Evolutionary conservation across 2,797 vertebrate species (phyloP), one percentile per base, ranked within the genome.

Genomic region (Aplochiton taeniatus): DNA sequence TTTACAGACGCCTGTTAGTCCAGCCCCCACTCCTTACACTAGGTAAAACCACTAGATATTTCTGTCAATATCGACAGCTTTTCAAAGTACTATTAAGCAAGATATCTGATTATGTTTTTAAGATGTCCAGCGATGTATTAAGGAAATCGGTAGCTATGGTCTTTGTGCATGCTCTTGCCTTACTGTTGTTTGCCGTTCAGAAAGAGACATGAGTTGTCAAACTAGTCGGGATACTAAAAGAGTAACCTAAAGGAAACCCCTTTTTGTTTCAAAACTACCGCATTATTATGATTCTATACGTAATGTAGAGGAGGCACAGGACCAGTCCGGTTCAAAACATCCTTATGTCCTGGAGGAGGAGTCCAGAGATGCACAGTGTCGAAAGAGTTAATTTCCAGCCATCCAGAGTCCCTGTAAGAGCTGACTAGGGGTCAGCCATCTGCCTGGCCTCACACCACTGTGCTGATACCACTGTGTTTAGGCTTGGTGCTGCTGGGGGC

Each of bases 381-480:
- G 1, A 18, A 54, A 14, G 42, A 43, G 19, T 42, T 14, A 46
- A 52, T 45, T 54, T 8, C 42, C 14, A 11, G 47, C 61, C 48
- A 45, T 13, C n/a, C 44, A 52, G 52, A 42, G 57, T 69, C 66
- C 42, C 20, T 16, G 9, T 49, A 66, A 14, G 43, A 69, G 78
- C 63, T n/a, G 19, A 1, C 1, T 13, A 18, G 0, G 9, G 17
- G 45, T 50, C 44, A 11, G 44, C 45, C 18, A 12, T 9, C 41
- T 17, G 10, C 20, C 57, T n/a, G 6, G 16, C 61, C 69, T 92
- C 93, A 98, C 86, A 98, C 97, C 81, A 98, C 91, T 31, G 97
- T 98, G 88, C 96, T 98, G 90, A 98, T 98, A 85, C 96, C 97
- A 0, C 95, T 98, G 92, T 97, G 95, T 81, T 98, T 98, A 88